Base-by-base conservation (phyloP, 92 coral and sea anemone genomes). In the Palythoa heliodiscus region DNA sequence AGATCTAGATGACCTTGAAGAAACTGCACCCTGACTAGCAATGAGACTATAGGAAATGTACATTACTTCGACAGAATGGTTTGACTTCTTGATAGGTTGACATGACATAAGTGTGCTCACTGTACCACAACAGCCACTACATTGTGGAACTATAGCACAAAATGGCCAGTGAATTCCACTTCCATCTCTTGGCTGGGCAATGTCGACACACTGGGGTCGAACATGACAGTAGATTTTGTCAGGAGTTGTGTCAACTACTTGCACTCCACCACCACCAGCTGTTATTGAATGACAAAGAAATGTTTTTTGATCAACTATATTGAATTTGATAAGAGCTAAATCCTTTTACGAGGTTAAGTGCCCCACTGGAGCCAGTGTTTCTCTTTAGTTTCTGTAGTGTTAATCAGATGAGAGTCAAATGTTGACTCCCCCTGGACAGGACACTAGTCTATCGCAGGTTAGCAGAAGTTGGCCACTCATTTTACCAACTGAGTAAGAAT, bases 161-260 rank as follows among this genome's bases (percentile, higher is more conserved):
- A 80, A 80, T 64, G 84, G 84, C 84, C 84, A 80, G 19, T 80
- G 48, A 9, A 66, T 14, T 47, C 84, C 84, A 47, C 60, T 43
- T 2, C 74, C 73, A 23, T 78, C 72, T 11, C 17, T 17, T 43
- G 84, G 84, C 47, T 80, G 84, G 13, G 60, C 73, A 22, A 80
- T 25, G 11, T 38, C 17, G 4, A 64, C 57, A 68, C 84, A 80
- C 22, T 4, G 16, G 60, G 11, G 7, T 24, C 19, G 40, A 39
- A 25, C 13, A 11, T 80, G 57, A 52, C 84, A 80, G 73, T 64
- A 47, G 40, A 52, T 66, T 22, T 43, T 68, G 8, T 19, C 0
- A 13, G 84, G 61, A 68, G 38, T 40, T 48, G 73, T 52, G 16
- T 80, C 84, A 3, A 80, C 20, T 7, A 61, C 84, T 35, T 35